A percentile compares a stretch with the other conserved stretches of the same genome.
Evolutionary conservation across 1,140 invertebrate species (phyloP).

Genomic region (Melipona quadrifasciata): DNA sequence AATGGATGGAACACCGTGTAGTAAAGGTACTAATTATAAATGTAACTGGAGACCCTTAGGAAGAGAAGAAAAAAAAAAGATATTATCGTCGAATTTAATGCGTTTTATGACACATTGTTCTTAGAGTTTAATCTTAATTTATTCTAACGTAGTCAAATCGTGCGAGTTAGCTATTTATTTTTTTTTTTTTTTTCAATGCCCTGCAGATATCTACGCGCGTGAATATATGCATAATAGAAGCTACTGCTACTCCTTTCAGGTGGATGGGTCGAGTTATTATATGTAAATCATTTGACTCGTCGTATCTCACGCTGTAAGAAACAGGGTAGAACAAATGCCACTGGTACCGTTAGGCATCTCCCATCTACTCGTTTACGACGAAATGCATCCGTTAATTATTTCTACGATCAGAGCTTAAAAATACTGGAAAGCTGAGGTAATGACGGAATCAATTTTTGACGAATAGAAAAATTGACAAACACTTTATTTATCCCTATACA

Average conservation of each 20-base stretch:
- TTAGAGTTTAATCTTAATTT: neutral
- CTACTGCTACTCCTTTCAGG: slow-evolving; percentile 21
- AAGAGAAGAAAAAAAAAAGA: neutral
- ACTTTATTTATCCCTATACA: neutral
- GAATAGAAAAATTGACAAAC: neutral
- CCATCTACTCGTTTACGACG: neutral
- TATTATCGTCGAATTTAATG: neutral
- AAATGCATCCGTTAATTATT: slow-evolving; percentile 9
- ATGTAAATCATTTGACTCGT: slow-evolving; percentile 37
- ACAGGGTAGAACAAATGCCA: neutral
- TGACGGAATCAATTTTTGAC: neutral
- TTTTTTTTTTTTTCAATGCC: neutral
- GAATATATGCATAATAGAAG: neutral
- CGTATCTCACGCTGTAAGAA: neutral
- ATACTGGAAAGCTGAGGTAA: neutral
- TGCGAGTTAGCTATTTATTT: neutral
- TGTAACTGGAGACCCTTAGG: neutral
- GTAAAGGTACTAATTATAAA: neutral
- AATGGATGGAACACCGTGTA: neutral
- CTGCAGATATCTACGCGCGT: neutral
- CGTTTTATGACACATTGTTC: too few species aligned
- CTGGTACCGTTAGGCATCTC: neutral
- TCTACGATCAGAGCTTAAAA: neutral
- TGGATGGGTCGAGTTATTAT: slow-evolving; percentile 27
- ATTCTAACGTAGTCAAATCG: neutral